These are phyloP conservation scores for Okapia johnstoni DNA, from an alignment of 2,113 vertebrate species.

Conservation along the genomic window DNA sequence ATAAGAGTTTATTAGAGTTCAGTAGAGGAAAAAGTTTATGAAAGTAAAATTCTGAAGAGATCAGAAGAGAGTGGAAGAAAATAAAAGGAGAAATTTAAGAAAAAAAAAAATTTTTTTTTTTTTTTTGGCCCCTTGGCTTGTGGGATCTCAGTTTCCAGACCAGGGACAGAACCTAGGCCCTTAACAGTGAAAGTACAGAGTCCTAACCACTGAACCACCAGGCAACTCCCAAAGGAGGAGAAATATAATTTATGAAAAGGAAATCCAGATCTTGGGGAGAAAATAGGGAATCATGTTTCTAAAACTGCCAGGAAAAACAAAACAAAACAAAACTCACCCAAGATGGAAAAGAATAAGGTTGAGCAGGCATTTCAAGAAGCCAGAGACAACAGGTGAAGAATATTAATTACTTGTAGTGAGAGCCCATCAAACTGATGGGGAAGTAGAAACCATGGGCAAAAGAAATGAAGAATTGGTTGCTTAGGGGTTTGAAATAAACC, in stretches of 20 bases:
- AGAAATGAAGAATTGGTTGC: neutral
- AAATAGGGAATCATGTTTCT: neutral
- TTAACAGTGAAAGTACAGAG: neutral
- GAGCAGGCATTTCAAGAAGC: neutral
- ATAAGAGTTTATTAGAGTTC: neutral
- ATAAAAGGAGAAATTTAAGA: neutral
- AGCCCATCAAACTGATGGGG: neutral
- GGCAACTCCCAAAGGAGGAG: neutral
- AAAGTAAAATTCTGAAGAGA: neutral
- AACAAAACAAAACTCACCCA: neutral
- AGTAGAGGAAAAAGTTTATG: neutral
- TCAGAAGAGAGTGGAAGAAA: neutral
- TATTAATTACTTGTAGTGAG: neutral
- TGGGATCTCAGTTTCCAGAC: neutral
- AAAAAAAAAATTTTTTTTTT: neutral
- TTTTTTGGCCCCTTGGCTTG: neutral
- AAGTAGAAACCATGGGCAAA: neutral
- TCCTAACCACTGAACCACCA: neutral
- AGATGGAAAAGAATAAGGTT: neutral
- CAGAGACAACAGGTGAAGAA: neutral
- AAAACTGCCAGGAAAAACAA: neutral
- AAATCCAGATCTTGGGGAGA: neutral
- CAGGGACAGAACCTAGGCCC: neutral
- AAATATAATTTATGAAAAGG: neutral
- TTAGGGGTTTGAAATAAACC: neutral